Conservation (phyloP, 2,888 invertebrate species). For the Zhengitettix transpicula region DNA sequence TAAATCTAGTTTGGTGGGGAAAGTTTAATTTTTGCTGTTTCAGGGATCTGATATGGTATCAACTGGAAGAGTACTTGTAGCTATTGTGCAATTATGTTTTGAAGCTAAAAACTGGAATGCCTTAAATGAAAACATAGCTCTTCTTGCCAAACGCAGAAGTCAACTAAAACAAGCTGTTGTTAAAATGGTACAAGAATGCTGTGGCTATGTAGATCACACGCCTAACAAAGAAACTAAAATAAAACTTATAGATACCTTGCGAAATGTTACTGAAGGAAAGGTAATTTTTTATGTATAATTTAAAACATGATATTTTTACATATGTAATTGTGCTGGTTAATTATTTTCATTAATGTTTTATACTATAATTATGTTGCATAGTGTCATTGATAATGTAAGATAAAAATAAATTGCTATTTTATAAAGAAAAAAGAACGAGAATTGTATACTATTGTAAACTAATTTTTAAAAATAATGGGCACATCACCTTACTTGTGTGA, state of each 20-base stretch:
- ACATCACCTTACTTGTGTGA: too few species aligned
- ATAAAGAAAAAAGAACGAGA: too few species aligned
- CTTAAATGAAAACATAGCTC: conserved; percentile 81
- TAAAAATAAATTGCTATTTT: too few species aligned
- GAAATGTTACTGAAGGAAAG: conserved; percentile 93
- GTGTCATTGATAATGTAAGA: too few species aligned
- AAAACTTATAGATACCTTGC: conserved; percentile 87
- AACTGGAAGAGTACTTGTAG: conserved; percentile 80
- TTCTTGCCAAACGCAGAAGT: conserved; percentile 82
- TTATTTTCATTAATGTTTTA: too few species aligned
- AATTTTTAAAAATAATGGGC: too few species aligned
- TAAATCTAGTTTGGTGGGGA: neutral
- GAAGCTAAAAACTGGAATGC: conserved; percentile 85
- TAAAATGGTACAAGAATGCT: conserved; percentile 93
- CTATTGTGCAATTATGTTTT: conserved; percentile 81
- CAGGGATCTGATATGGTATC: conserved; percentile 90
- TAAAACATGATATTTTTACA: too few species aligned
- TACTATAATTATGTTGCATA: too few species aligned
- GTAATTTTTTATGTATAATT: conserved; percentile 29
- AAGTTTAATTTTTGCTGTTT: conserved; percentile 13
- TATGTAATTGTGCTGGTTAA: too few species aligned
- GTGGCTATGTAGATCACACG: conserved; percentile 79
- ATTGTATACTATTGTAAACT: too few species aligned
- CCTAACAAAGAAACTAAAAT: conserved; percentile 80
- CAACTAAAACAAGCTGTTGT: conserved; percentile 94